These are phyloP conservation scores for Addax nasomaculatus DNA, from an alignment of 2,113 vertebrate genomes.

Conservation along the genomic window DNA sequence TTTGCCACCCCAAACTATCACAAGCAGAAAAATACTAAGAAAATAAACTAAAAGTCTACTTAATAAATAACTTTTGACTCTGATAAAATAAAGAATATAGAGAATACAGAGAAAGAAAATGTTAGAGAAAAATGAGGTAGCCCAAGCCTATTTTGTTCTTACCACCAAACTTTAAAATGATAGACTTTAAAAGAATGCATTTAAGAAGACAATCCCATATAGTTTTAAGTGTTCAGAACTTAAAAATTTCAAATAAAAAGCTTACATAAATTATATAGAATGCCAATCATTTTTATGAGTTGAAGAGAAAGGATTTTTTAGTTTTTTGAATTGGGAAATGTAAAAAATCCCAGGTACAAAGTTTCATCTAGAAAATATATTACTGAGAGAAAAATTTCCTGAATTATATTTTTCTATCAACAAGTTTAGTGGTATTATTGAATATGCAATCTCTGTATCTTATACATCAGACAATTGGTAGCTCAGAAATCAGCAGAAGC, in stretches of 20 bases:
- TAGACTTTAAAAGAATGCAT: neutral
- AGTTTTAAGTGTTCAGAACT: neutral
- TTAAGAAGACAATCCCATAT: neutral
- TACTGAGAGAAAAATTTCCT: neutral
- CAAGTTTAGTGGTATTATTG: neutral
- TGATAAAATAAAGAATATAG: neutral
- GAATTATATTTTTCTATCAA: slow-evolving; percentile 1
- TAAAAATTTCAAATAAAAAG: neutral
- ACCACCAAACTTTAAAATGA: neutral
- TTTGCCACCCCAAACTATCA: neutral
- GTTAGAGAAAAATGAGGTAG: neutral
- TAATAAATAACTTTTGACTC: neutral
- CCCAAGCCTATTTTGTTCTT: neutral
- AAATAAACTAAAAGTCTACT: neutral
- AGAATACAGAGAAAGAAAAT: neutral
- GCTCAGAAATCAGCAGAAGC: slow-evolving; percentile 29
- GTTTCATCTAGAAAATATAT: neutral
- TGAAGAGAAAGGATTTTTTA: neutral
- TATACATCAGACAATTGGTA: neutral
- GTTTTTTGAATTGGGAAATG: neutral
- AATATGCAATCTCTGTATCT: neutral
- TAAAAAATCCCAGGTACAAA: neutral
- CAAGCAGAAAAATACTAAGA: slow-evolving; percentile 11
- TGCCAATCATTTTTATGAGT: neutral
- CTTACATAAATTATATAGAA: neutral